Evolutionary conservation across 35 echinoderm and acorn worm genomes (phyloP).

Genomic region (Amphiura filiformis): DNA sequence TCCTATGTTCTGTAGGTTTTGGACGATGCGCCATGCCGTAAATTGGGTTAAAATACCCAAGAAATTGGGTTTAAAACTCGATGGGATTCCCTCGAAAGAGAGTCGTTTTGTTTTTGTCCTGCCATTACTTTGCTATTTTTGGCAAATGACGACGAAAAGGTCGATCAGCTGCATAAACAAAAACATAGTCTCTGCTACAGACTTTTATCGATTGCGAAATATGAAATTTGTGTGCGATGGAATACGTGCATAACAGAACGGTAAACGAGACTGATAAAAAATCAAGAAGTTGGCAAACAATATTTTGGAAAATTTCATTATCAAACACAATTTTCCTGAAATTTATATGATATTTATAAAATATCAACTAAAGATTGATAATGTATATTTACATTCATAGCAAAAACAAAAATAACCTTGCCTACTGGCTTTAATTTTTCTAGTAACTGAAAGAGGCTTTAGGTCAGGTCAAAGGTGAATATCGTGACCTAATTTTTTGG

Average conservation of each 20-base stretch:
- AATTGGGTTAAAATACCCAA: neutral
- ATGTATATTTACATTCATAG: neutral
- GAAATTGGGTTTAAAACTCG: neutral
- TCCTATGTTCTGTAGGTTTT: constrained; percentile 7
- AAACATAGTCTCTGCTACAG: neutral
- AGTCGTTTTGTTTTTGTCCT: neutral
- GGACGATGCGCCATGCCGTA: constrained; percentile 5
- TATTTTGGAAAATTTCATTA: neutral
- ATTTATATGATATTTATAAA: neutral
- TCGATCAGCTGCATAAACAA: constrained; percentile 6
- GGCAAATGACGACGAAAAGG: constrained; percentile 1
- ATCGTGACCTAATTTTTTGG: neutral
- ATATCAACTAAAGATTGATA: neutral
- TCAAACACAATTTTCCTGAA: neutral
- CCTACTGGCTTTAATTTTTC: neutral
- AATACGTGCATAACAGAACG: neutral
- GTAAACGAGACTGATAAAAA: neutral
- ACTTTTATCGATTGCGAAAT: too few relatives aligned
- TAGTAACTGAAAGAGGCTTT: neutral
- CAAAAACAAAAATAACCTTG: neutral
- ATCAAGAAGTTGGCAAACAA: too few relatives aligned
- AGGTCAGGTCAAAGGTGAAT: neutral
- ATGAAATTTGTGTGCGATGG: too few relatives aligned
- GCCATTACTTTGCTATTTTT: neutral
- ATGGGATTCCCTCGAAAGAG: neutral